Percentiles rank a stretch among this genome's conserved stretches.
Evolutionary conservation across 2,797 vertebrate species (phyloP).

Genomic region (Falco columbarius): DNA sequence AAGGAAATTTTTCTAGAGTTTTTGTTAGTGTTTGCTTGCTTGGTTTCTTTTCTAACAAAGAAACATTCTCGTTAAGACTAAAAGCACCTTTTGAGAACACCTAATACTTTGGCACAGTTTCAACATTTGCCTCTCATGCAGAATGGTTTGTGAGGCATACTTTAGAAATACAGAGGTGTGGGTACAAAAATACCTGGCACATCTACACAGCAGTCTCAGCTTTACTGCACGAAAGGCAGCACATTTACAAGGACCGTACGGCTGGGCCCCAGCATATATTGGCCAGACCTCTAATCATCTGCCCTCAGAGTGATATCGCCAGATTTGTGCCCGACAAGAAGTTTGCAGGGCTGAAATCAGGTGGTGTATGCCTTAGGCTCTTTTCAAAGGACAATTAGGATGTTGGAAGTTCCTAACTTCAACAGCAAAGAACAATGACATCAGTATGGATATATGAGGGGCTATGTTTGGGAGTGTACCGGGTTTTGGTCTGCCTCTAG

Average conservation of each 20-base stretch:
- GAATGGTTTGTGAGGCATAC: background rate
- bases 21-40: background rate
- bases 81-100: background rate
- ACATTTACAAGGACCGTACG: background rate
- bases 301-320: background rate
- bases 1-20: background rate
- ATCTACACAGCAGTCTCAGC: background rate
- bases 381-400: background rate
- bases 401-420: background rate
- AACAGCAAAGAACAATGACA: background rate
- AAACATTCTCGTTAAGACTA: background rate
- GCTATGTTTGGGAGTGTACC: background rate
- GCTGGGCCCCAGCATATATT: fast-evolving
- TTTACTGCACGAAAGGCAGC: fast-evolving
- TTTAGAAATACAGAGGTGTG: background rate
- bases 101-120: background rate
- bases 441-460: background rate
- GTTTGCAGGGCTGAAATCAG: background rate
- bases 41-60: background rate
- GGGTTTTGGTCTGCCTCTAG: background rate
- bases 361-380: background rate
- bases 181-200: background rate
- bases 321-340: background rate
- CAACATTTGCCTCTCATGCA: background rate
- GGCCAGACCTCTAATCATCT: background rate